Base-by-base conservation (phyloP, 2,113 vertebrate genomes). In the Origma solitaria region DNA sequence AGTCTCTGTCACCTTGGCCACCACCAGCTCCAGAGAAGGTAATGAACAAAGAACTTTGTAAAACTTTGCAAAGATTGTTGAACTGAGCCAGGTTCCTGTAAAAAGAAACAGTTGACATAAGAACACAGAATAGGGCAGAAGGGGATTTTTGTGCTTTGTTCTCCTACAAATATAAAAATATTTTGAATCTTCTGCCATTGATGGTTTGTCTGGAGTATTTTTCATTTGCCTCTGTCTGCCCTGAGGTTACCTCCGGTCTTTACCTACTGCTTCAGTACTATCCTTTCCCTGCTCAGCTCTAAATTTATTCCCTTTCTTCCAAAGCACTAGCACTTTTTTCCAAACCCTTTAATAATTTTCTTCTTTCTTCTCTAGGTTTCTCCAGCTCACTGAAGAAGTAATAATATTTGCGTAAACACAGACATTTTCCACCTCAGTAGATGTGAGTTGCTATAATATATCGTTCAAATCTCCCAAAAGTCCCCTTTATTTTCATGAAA, bases 381-480 rank as follows among this genome's bases (percentile, higher is more conserved):
- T 38, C 6, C 12, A 82, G 7, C 3, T 31, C 15, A 19, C 2
- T 42, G 35, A 85, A 61, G 31, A 6, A 86, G 47, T 7, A 66
- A 23, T 20, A 71, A 58, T 13, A 19, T 45, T 66, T 54, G 27
- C 6, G 16, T 77, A 69, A 77, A 68, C 33, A 33, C 3, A 65
- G n/a, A 42, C 23, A 28, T 45, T 44, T 82, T 62, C 25, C 17
- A 45, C 31, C 3, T 54, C 47, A 38, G 33, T 15, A 75, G 16
- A 58, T 3, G 1, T 11, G 33, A 83, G 31, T 66, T 93, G 62
- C 56, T 70, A 8, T 25, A 51, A 76, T 56, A 47, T 50, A 76
- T 35, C 0, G 0, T 15, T 75, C 30, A 75, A 66, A 37, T 58
- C 10, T 10, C 28, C 4, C 9, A 13, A 70, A 65, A 13, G 5